These are phyloP conservation scores for Perca schrenkii DNA, from an alignment of 2,113 vertebrate species.

Conservation along the genomic window DNA sequence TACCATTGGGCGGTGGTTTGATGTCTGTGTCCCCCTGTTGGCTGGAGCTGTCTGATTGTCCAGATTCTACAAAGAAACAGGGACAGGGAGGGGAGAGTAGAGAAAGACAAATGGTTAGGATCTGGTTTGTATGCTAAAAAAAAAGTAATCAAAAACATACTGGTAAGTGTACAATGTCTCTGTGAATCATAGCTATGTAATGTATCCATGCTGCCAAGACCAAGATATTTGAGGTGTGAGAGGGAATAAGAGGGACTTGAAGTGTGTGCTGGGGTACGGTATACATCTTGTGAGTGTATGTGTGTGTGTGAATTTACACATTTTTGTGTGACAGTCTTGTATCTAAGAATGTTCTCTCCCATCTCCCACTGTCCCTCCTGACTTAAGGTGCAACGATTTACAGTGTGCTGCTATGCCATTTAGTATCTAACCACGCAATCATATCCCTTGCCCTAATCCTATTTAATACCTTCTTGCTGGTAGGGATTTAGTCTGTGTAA, in stretches of 20 bases:
- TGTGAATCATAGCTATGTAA: conserved; percentile 43
- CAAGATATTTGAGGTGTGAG: conserved; percentile 64
- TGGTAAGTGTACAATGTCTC: conserved; percentile 33
- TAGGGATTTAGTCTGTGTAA: conserved; percentile 78
- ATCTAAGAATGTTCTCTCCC: conserved; percentile 58
- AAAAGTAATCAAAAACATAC: conserved; percentile 54
- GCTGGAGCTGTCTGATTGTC: conserved; percentile 96
- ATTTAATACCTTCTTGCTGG: conserved; percentile 81
- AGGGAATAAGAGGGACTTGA: conserved; percentile 51
- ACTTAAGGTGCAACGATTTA: conserved; percentile 79
- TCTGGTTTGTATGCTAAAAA: conserved; percentile 33
- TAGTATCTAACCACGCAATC: conserved; percentile 79
- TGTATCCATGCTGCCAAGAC: conserved; percentile 40
- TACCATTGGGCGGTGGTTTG: conserved; percentile 96
- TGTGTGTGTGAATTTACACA: conserved; percentile 48
- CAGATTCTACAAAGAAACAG: conserved; percentile 87
- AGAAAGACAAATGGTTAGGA: conserved; percentile 53
- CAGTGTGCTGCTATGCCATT: conserved; percentile 72
- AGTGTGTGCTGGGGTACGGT: conserved; percentile 62
- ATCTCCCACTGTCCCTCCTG: conserved; percentile 58
- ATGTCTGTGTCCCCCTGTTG: conserved; percentile 96
- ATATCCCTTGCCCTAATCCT: conserved; percentile 76
- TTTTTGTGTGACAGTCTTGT: conserved; percentile 60
- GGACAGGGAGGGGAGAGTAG: conserved; percentile 21
- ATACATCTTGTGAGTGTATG: conserved; percentile 53